Evolutionary conservation across 2,113 vertebrate species (phyloP).

Genomic region (Zingel zingel): DNA sequence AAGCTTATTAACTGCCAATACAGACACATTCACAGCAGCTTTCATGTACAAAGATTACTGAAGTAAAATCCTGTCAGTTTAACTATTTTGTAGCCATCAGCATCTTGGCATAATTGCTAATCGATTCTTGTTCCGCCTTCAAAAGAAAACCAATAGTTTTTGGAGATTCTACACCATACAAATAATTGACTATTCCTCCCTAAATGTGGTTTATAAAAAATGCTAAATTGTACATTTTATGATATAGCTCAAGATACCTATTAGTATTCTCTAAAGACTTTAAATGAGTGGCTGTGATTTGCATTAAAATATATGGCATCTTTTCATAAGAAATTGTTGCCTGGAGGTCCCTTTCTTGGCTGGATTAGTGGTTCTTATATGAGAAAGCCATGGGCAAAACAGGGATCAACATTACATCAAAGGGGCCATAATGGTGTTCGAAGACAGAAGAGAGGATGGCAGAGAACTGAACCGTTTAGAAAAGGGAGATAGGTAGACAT

Average conservation of each 20-base stretch:
- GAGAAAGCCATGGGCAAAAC: not conserved
- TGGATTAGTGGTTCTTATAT: not conserved
- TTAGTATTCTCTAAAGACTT: not conserved
- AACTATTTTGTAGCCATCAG: not conserved
- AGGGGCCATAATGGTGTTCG: not conserved
- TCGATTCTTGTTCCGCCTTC: not conserved
- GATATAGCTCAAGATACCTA: not conserved
- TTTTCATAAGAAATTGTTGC: conserved; percentile 1
- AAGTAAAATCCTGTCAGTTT: not conserved
- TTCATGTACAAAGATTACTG: not conserved
- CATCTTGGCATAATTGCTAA: not conserved
- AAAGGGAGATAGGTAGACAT: not conserved
- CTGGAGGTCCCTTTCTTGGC: not conserved
- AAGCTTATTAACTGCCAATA: conserved; percentile 17
- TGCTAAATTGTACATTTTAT: not conserved
- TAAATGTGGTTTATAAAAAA: not conserved
- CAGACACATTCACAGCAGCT: not conserved
- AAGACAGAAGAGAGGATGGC: not conserved
- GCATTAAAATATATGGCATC: not conserved
- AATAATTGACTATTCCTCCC: not conserved
- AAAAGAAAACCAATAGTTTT: not conserved
- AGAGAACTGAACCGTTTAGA: not conserved
- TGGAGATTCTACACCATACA: no score
- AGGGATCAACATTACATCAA: not conserved
- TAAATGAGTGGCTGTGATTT: not conserved